Conservation (phyloP, 2,113 vertebrate genomes). For the Coracopsis vasa region DNA sequence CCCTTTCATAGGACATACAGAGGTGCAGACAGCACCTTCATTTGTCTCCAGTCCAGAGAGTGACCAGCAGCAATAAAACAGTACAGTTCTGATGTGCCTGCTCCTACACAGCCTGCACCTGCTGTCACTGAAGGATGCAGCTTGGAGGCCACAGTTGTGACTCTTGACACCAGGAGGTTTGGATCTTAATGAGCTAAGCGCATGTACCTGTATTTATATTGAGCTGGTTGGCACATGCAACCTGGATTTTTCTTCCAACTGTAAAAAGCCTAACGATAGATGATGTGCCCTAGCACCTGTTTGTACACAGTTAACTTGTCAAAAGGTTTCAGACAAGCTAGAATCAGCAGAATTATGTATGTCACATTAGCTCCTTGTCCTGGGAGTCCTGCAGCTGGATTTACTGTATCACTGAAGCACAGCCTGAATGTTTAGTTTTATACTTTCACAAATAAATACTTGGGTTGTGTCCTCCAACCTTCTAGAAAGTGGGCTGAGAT, state of each 20-base stretch:
- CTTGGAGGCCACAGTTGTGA: background rate
- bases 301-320: conserved; percentile 18
- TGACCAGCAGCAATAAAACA: background rate
- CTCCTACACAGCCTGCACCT: background rate
- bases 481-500: conserved; percentile 9
- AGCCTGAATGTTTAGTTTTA: conserved; percentile 14
- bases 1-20: background rate
- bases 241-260: background rate
- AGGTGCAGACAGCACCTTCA: conserved; percentile 18
- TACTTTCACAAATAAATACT: background rate
- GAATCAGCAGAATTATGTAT: background rate
- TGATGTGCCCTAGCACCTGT: conserved; percentile 17
- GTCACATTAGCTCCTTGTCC: background rate
- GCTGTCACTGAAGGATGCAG: background rate
- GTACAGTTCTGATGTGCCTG: background rate
- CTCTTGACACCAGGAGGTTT: background rate
- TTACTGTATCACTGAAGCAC: conserved; percentile 20
- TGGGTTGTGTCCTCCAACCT: background rate
- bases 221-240: background rate
- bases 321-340: conserved; percentile 20
- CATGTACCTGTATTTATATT: background rate
- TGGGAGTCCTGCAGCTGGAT: conserved; percentile 38
- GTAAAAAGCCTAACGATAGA: background rate
- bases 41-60: background rate
- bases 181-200: background rate